These are phyloP conservation scores for Trichogramma dendrolimi DNA, from an alignment of 2,888 invertebrate genomes.

Conservation along the genomic window DNA sequence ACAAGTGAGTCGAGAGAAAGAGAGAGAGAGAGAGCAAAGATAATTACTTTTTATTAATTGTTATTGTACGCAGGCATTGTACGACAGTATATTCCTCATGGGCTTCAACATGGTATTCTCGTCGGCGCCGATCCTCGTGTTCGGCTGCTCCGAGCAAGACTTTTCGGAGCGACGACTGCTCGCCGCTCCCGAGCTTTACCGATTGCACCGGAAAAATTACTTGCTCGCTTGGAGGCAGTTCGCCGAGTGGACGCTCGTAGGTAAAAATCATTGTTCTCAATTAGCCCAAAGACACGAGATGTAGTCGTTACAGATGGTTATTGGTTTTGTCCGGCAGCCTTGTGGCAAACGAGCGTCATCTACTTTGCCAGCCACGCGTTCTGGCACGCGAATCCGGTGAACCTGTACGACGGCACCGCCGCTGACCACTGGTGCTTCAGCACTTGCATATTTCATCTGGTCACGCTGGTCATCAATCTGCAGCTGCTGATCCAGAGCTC, in stretches of 20 bases:
- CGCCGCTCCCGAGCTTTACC: conserved; percentile 68
- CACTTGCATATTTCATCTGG: conserved; percentile 42
- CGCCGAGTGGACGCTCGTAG: conserved; percentile 58
- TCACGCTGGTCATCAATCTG: conserved; percentile 41
- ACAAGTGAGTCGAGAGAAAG: conserved; percentile 43
- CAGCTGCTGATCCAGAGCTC: conserved; percentile 52
- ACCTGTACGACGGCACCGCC: conserved; percentile 55
- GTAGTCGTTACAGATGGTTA: neutral
- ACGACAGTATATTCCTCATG: conserved; percentile 71
- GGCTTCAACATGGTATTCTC: conserved; percentile 74
- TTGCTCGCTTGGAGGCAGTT: conserved; percentile 64
- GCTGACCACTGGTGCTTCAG: conserved; percentile 55
- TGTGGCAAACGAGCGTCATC: conserved; percentile 65
- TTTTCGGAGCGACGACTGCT: conserved; percentile 56
- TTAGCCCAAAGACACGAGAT: neutral
- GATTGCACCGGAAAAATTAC: conserved; percentile 60
- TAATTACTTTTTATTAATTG: conserved; percentile 32
- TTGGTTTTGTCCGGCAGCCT: conserved; percentile 46
- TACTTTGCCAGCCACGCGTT: conserved; percentile 57
- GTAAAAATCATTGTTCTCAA: conserved; percentile 40
- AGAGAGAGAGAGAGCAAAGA: neutral
- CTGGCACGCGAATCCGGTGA: conserved; percentile 53
- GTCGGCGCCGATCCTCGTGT: conserved; percentile 68
- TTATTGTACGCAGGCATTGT: conserved; percentile 62
- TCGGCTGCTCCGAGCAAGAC: conserved; percentile 73